Percentiles rank a stretch among this genome's conserved stretches.
Conservation (phyloP, 2,797 vertebrate species). For the Darevskia nairensis region DNA sequence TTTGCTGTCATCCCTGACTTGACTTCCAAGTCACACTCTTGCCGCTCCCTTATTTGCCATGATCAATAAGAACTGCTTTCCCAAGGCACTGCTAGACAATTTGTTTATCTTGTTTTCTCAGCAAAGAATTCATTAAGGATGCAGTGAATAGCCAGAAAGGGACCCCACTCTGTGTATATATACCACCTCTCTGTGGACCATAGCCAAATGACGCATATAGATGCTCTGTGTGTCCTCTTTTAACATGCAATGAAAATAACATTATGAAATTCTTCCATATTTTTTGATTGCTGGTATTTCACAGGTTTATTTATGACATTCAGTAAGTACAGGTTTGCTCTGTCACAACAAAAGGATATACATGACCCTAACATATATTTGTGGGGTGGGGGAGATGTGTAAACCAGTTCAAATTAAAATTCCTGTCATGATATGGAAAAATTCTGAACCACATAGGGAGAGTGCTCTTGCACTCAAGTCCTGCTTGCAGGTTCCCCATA, state of each 20-base stretch:
- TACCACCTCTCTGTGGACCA: not conserved
- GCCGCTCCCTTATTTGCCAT: constrained; percentile 9
- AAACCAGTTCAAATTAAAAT: not conserved
- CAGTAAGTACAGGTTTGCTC: not conserved
- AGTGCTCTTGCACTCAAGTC: too few species aligned
- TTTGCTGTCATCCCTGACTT: constrained; percentile 55
- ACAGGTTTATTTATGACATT: not conserved
- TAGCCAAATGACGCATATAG: not conserved
- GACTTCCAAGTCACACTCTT: constrained; percentile 30
- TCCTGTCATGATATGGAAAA: not conserved
- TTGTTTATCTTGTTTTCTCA: constrained; percentile 44
- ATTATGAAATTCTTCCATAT: not conserved
- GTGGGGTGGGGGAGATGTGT: not conserved
- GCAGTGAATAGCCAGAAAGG: not conserved
- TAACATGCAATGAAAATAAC: not conserved
- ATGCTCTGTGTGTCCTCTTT: not conserved
- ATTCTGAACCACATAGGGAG: not conserved
- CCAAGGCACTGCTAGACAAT: constrained; percentile 10
- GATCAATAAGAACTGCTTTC: constrained; percentile 57
- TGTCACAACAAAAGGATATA: not conserved
- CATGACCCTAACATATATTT: too few species aligned
- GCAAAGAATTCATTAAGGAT: constrained; percentile 28
- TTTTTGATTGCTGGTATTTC: not conserved
- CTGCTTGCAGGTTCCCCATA: too few species aligned
- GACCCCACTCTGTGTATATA: not conserved